Conservation (phyloP, 2,888 invertebrate genomes). For the Neoscelio sp. region DNA sequence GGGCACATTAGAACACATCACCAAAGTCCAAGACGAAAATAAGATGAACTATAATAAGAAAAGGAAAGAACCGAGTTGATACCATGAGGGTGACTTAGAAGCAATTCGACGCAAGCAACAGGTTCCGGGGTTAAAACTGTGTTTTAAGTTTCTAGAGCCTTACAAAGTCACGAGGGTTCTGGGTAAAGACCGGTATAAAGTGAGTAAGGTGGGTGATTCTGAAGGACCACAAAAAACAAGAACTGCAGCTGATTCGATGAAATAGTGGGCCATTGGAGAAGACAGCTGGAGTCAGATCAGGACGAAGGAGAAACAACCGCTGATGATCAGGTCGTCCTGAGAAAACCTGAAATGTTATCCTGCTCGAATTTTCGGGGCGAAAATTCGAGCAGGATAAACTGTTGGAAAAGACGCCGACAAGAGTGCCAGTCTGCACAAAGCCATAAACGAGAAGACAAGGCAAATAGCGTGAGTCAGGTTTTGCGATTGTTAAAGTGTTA, state of each 20-base stretch:
- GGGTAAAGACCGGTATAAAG: not conserved
- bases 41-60: not conserved
- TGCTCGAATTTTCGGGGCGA: too few relatives aligned
- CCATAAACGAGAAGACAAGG: too few relatives aligned
- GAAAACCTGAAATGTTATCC: too few relatives aligned
- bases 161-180: not conserved
- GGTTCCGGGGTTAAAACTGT: not conserved
- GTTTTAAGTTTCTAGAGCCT: not conserved
- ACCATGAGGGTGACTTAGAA: not conserved
- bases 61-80: not conserved
- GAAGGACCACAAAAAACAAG: not conserved
- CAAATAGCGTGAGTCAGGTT: too few relatives aligned
- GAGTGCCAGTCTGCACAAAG: too few relatives aligned
- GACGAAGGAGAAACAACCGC: too few relatives aligned
- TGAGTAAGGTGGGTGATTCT: not conserved
- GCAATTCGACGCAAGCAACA: not conserved
- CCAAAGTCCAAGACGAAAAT: not conserved
- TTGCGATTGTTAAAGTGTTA: too few relatives aligned
- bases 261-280: too few relatives aligned
- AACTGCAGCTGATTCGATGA: constrained; percentile 1
- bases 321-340: too few relatives aligned
- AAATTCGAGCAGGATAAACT: too few relatives aligned
- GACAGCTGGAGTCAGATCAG: too few relatives aligned
- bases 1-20: not conserved
- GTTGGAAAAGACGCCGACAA: too few relatives aligned